These are phyloP conservation scores for Latheticus oryzae DNA, from an alignment of 2,888 invertebrate genomes.

Conservation along the genomic window DNA sequence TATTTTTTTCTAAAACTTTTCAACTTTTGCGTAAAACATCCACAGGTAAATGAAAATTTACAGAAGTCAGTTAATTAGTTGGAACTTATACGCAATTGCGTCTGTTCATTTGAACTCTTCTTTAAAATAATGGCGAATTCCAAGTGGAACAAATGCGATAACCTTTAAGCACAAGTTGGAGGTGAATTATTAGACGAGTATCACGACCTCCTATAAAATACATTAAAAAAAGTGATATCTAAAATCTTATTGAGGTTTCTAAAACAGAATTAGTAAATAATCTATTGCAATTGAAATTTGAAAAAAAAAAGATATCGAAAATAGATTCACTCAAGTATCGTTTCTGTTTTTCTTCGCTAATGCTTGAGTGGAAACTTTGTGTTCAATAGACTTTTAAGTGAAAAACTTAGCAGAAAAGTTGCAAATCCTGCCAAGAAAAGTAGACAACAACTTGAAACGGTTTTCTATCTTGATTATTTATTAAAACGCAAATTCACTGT, in stretches of 20 bases:
- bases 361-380: too few species aligned
- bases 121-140: not conserved
- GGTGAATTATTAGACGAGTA: conserved; percentile 4
- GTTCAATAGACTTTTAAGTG: too few species aligned
- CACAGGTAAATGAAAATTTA: conserved; percentile 28
- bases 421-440: conserved; percentile 6
- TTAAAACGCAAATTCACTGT: conserved; percentile 21
- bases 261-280: too few species aligned
- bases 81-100: conserved; percentile 6
- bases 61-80: conserved; percentile 17
- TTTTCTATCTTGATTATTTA: conserved; percentile 17
- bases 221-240: conserved; percentile 7
- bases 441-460: conserved; percentile 7
- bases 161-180: conserved; percentile 1
- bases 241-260: conserved; percentile 8
- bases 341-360: too few species aligned
- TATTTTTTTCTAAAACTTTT: conserved; percentile 14
- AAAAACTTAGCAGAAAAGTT: too few species aligned
- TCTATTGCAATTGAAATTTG: too few species aligned
- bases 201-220: conserved; percentile 9
- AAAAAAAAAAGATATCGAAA: too few species aligned
- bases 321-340: too few species aligned
- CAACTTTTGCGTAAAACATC: conserved; percentile 14
- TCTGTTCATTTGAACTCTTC: not conserved
- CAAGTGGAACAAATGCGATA: conserved; percentile 11